Percentiles rank a stretch among this genome's conserved stretches.
Evolutionary conservation across 2,113 vertebrate species (phyloP).

Genomic region (Eublepharis macularius): DNA sequence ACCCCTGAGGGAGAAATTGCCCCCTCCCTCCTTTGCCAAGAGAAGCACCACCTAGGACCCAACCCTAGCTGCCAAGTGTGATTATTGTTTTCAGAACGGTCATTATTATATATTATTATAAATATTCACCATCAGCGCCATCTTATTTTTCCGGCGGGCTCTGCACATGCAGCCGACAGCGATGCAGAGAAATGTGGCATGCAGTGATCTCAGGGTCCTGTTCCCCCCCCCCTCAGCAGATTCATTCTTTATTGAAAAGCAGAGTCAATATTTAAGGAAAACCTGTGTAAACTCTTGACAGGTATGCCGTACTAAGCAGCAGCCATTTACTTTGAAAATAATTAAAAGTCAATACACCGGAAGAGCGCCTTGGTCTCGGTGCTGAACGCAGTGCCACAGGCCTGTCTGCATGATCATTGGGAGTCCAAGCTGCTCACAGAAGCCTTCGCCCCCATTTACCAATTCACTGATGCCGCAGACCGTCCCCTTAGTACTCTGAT

Average conservation of each 20-base stretch:
- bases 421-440: constrained; percentile 42
- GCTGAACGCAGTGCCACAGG: not conserved
- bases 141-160: constrained; percentile 3
- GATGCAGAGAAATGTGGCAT: not conserved
- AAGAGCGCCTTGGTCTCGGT: constrained; percentile 54
- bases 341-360: constrained; percentile 68
- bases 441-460: not conserved
- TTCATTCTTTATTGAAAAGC: constrained; percentile 67
- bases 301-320: constrained; percentile 64
- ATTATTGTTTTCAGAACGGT: too few species aligned
- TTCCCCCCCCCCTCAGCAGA: constrained; percentile 46
- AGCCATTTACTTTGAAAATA: constrained; percentile 72
- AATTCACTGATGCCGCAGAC: not conserved
- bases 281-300: constrained; percentile 63
- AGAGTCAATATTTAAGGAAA: constrained; percentile 66
- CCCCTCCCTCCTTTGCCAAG: too few species aligned
- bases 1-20: too few species aligned
- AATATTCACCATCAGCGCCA: too few species aligned
- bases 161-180: constrained; percentile 52
- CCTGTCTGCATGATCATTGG: constrained; percentile 50
- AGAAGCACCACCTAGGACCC: too few species aligned
- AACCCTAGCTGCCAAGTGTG: too few species aligned
- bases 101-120: too few species aligned
- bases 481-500: not conserved
- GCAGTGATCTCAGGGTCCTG: constrained; percentile 22